Evolutionary conservation across 2,113 vertebrate species (phyloP).

Genomic region (Aepyceros melampus): DNA sequence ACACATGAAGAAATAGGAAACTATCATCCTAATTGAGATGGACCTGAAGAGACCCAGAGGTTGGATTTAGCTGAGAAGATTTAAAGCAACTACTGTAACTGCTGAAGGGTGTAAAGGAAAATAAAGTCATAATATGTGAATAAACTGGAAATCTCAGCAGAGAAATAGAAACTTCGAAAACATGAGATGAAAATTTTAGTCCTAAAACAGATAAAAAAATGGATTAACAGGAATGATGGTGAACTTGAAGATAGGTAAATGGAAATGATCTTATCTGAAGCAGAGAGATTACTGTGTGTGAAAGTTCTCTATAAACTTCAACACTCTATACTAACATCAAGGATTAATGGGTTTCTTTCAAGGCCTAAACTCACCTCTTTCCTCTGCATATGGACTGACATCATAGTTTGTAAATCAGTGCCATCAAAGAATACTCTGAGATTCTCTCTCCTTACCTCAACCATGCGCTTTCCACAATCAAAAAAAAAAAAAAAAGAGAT

Average conservation of each 20-base stretch:
- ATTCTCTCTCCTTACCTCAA: not conserved
- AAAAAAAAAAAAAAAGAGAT: not conserved
- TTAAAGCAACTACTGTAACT: not conserved
- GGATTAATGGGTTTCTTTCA: not conserved
- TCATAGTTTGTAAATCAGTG: not conserved
- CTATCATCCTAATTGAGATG: not conserved
- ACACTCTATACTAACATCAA: not conserved
- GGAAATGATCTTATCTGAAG: not conserved
- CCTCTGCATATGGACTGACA: not conserved
- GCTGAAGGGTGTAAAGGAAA: not conserved
- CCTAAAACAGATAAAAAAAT: slow-evolving; percentile 4
- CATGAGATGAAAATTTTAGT: not conserved
- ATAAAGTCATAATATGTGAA: not conserved
- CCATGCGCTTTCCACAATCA: not conserved
- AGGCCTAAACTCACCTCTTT: not conserved
- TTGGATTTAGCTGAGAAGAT: not conserved
- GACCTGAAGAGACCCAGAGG: not conserved
- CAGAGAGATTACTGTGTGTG: not conserved
- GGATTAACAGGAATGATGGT: not conserved
- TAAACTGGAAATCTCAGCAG: not conserved
- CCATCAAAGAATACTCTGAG: not conserved
- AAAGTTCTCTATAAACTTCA: not conserved
- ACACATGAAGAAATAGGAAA: not conserved
- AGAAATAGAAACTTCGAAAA: not conserved
- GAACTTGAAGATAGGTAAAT: not conserved